phyloP scores from a whole-genome alignment of 2,797 vertebrate genomes.

The Rallus crepitans region DNA sequence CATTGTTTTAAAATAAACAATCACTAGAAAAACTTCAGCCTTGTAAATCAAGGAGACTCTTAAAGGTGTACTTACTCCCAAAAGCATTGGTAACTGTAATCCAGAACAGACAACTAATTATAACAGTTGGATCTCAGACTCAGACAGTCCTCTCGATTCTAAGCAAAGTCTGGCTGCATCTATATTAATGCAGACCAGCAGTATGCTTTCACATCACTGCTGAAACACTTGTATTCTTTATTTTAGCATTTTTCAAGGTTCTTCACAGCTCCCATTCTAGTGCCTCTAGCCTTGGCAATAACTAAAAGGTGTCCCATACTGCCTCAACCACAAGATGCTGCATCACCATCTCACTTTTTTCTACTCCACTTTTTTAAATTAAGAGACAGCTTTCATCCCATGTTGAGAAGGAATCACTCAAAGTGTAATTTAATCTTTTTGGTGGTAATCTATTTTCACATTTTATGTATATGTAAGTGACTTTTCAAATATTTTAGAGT shows the following conservation, averaged over 20 bases:
- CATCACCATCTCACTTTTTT: neutral
- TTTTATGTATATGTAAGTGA: neutral
- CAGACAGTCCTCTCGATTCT: neutral
- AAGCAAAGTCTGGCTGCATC: neutral
- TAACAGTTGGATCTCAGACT: neutral
- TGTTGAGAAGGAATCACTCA: neutral
- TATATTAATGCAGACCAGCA: neutral
- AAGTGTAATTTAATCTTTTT: neutral
- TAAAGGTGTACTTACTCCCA: neutral
- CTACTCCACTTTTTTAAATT: neutral
- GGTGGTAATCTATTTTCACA: neutral
- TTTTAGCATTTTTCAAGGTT: neutral
- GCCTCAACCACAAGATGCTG: neutral
- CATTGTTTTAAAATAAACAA: neutral
- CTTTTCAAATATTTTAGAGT: neutral
- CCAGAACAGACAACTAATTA: neutral
- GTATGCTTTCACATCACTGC: neutral
- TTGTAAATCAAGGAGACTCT: neutral
- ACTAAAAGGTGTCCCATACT: neutral
- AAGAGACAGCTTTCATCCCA: neutral
- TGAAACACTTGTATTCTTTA: neutral
- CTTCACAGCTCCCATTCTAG: neutral
- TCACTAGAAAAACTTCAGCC: neutral
- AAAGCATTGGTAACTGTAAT: neutral
- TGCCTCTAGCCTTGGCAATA: neutral